Conservation (phyloP, 2,888 invertebrate genomes). For the Patella depressa region DNA sequence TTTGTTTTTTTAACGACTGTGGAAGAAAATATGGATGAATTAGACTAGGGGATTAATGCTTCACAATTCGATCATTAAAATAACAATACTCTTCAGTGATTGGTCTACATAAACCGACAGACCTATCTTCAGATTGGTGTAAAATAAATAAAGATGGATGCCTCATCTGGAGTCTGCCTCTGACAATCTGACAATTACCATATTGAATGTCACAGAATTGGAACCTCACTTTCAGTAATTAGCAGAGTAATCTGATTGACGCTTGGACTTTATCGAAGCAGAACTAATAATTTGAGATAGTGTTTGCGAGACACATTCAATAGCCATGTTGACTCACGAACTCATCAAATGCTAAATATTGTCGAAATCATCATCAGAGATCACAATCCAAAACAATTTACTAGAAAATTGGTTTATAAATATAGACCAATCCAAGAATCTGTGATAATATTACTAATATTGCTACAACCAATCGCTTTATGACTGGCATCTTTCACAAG, state of each 20-base stretch:
- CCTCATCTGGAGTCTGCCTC: background rate
- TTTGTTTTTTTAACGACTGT: too few species aligned
- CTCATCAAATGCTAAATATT: slow-evolving; percentile 1
- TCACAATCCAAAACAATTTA: background rate
- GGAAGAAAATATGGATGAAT: too few species aligned
- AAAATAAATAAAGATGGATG: background rate
- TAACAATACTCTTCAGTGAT: too few species aligned
- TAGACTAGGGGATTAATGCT: too few species aligned
- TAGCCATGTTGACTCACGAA: slow-evolving; percentile 3
- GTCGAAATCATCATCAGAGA: background rate
- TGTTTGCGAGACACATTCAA: background rate
- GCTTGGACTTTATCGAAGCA: background rate
- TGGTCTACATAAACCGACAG: too few species aligned
- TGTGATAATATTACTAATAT: background rate
- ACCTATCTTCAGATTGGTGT: background rate
- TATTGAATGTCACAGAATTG: slow-evolving; percentile 7
- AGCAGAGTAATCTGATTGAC: slow-evolving; percentile 4
- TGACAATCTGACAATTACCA: slow-evolving; percentile 4
- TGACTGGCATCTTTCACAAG: too few species aligned
- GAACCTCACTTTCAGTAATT: slow-evolving; percentile 9
- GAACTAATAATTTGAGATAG: slow-evolving; percentile 1
- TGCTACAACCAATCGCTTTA: too few species aligned
- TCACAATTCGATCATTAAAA: too few species aligned
- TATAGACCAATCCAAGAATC: background rate
- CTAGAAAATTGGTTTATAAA: too few species aligned